Evolutionary conservation across 2,797 vertebrate genomes (phyloP).

Genomic region (Graptemys geographica): DNA sequence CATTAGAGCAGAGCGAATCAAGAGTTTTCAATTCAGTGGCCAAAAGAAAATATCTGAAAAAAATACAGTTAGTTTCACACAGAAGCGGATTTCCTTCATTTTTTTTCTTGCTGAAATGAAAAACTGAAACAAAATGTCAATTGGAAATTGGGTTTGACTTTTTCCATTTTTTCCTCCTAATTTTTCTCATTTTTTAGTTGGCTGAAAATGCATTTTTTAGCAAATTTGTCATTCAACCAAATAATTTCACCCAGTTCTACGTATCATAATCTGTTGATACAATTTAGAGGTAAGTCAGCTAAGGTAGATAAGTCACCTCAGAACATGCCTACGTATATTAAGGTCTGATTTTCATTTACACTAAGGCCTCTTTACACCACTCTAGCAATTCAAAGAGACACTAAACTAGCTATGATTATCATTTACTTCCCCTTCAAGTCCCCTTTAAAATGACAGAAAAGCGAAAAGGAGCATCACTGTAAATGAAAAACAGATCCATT

Average conservation of each 20-base stretch:
- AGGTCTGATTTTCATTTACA: not conserved
- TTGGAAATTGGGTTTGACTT: not conserved
- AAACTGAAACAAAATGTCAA: not conserved
- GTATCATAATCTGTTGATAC: not conserved
- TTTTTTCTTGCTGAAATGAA: not conserved
- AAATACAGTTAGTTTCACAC: not conserved
- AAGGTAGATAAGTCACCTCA: not conserved
- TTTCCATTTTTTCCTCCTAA: not conserved
- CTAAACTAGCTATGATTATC: not conserved
- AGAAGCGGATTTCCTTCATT: not conserved
- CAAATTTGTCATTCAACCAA: not conserved
- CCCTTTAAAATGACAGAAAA: not conserved
- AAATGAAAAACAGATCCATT: not conserved
- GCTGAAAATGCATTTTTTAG: not conserved
- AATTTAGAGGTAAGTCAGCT: not conserved
- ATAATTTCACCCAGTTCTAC: not conserved
- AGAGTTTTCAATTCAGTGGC: not conserved
- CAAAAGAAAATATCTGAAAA: not conserved
- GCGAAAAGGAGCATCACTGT: not conserved
- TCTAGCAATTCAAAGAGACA: not conserved
- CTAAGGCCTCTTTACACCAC: not conserved
- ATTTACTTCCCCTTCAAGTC: not conserved
- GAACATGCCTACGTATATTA: not conserved
- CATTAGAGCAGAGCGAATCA: not conserved
- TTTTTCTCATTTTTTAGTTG: not conserved